Evolutionary conservation across 2,113 vertebrate species (phyloP).

Genomic region (Asarcornis scutulata): DNA sequence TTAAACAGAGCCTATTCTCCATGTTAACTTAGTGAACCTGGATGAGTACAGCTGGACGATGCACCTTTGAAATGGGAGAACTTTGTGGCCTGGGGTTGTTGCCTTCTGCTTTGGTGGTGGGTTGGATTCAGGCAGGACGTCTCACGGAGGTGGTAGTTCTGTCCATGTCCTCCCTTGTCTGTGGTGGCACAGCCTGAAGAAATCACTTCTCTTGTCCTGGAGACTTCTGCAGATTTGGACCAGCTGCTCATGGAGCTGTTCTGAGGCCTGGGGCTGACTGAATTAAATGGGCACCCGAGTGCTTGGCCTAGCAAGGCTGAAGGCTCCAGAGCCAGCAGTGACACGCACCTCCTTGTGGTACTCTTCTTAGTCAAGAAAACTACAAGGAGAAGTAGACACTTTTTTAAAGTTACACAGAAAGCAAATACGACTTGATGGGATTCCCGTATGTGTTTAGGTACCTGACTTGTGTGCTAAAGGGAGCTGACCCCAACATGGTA

Average conservation of each 20-base stretch:
- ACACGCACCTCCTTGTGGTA: background rate
- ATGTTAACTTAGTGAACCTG: background rate
- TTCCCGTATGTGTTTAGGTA: background rate
- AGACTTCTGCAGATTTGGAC: background rate
- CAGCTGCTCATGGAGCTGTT: background rate
- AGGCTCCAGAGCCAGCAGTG: background rate
- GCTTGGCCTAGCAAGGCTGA: background rate
- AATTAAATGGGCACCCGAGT: background rate
- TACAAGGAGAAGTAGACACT: background rate
- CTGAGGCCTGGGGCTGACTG: background rate
- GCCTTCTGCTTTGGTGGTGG: background rate
- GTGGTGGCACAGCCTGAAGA: background rate
- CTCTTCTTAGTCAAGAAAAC: background rate
- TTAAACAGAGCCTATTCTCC: background rate
- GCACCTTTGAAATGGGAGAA: background rate
- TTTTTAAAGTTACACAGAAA: background rate
- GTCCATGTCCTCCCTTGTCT: background rate
- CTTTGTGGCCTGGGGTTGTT: background rate
- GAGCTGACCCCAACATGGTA: background rate
- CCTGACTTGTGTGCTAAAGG: background rate
- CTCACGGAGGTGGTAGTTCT: background rate
- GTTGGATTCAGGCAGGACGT: background rate
- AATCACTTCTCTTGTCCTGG: background rate
- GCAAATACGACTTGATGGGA: background rate
- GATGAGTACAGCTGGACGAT: background rate